phyloP scores from a whole-genome alignment of 2,797 vertebrate species.

The Monodelphis domestica region DNA sequence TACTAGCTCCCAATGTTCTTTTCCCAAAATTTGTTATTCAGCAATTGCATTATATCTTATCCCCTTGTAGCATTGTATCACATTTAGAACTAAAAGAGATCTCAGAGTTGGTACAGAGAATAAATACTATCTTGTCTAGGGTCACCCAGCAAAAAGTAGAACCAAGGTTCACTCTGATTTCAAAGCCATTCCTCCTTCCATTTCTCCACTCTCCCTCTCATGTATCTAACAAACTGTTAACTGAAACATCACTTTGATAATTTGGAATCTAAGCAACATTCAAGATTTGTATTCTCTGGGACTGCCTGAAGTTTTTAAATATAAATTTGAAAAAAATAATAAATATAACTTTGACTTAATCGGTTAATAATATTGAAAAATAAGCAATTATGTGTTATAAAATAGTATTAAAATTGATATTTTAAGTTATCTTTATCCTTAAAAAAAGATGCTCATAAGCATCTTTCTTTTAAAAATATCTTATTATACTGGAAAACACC shows the following conservation, averaged over 20 bases:
- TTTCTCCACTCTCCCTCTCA: background rate
- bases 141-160: no score
- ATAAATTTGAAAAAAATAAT: no score
- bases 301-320: no score
- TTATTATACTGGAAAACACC: background rate
- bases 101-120: no score
- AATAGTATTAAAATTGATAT: conserved; percentile 26
- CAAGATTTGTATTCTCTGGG: background rate
- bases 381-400: conserved; percentile 48
- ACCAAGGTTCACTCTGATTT: no score
- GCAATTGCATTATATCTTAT: no score
- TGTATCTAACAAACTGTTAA: background rate
- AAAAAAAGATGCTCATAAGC: conserved; percentile 24
- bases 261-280: background rate
- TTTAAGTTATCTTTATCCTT: conserved; percentile 38
- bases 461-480: conserved; percentile 23
- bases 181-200: no score
- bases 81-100: no score
- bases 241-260: background rate
- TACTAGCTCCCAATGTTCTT: no score
- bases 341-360: conserved; percentile 19
- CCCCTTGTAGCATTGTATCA: no score
- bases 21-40: no score
- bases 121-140: no score
- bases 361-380: conserved; percentile 48